A percentile compares a stretch with the other conserved stretches of the same genome.
Conservation (phyloP, 2,797 vertebrate species). For the Hippopotamyrus pictus region DNA sequence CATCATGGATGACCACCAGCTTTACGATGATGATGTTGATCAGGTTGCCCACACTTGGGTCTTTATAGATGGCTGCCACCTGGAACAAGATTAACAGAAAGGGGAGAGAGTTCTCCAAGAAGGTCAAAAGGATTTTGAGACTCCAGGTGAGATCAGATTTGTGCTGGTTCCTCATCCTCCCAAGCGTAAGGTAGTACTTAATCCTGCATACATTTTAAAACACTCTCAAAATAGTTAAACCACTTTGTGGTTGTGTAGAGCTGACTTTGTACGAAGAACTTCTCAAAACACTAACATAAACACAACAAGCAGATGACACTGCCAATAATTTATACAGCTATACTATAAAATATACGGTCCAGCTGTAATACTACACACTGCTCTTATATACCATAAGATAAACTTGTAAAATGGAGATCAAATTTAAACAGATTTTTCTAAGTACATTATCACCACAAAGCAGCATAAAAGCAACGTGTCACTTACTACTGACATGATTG, state of each 20-base stretch:
- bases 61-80: slow-evolving; percentile 93
- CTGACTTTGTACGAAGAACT: not conserved
- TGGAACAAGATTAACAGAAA: slow-evolving; percentile 63
- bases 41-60: slow-evolving; percentile 92
- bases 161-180: not conserved
- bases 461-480: slow-evolving; percentile 43
- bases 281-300: not conserved
- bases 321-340: not conserved
- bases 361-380: not conserved
- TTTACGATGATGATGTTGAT: slow-evolving; percentile 94
- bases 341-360: not conserved
- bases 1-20: slow-evolving; percentile 83
- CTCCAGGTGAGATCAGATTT: not conserved
- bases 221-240: not conserved
- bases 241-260: not conserved
- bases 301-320: not conserved
- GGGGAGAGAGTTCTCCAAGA: slow-evolving; percentile 41
- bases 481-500: slow-evolving; percentile 99
- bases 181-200: not conserved
- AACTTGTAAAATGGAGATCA: not conserved
- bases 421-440: not conserved
- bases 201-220: not conserved
- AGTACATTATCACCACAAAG: not conserved
- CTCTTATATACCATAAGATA: not conserved
- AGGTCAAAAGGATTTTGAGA: not conserved